Evolutionary conservation across 2,888 invertebrate species (phyloP), one percentile per base, ranked within the genome.

Genomic region (Allophyes oxyacanthae): DNA sequence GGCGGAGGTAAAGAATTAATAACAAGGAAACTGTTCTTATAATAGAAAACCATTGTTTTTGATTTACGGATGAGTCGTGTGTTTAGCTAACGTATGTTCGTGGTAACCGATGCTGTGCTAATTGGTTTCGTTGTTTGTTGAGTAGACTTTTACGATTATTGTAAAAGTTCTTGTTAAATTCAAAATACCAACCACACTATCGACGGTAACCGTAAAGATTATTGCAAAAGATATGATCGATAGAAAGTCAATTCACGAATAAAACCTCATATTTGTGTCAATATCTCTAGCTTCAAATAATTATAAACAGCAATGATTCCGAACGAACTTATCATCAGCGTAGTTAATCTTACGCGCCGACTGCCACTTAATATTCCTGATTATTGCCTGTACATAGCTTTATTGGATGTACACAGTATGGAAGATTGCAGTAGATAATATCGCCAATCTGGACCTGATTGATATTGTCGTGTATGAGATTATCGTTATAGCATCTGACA

Each of bases 1-100:
- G 8, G 54, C 49, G 46, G 53, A 73, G 67, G 64, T 61, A 64
- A 74, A 72, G 77, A 80, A 84, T 83, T 81, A 79, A 82, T 82
- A 78, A 77, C 59, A 41, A 72, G 60, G 57, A 75, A 81, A 69
- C 64, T 52, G 66, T 80, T 75, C 52, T 40, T 69, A 51, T 78
- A 79, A 80, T 80, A 61, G 77, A 81, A 84, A 79, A 69, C 75
- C 72, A 79, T 82, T 82, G 79, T 81, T 70, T 62, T 50, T 62
- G 51, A 59, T 62, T 63, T 62, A 51, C 34, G 3, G 14, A 13
- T 42, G 28, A 30, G 32, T 40, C 9, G 28, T 41, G 14, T 15
- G 13, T 51, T 15, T 15, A 15, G 0, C 14, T 11, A 1, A 11
- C 11, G 13, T 10, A 32, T 20, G 14, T 37, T 37, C 5, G 26